A percentile compares a stretch with the other conserved stretches of the same genome.
Evolutionary conservation across 2,888 invertebrate genomes (phyloP).

Genomic region (Aplocera efformata): DNA sequence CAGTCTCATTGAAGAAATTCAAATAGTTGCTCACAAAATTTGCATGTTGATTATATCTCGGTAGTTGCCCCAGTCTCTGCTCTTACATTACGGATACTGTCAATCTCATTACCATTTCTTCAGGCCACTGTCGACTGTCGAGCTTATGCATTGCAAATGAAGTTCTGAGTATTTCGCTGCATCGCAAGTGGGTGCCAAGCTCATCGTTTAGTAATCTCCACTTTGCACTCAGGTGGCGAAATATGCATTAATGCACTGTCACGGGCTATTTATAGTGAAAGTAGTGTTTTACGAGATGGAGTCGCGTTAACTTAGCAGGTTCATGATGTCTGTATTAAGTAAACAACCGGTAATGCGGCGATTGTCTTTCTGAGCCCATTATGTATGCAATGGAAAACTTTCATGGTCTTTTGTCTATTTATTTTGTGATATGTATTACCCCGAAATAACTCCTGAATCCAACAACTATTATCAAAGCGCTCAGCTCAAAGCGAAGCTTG

Average conservation of each 20-base stretch:
- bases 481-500: no score
- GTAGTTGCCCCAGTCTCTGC: background rate
- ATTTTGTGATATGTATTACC: no score
- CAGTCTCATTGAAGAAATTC: no score
- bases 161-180: conserved; percentile 10
- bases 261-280: conserved; percentile 7
- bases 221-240: conserved; percentile 5
- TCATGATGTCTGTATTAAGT: no score
- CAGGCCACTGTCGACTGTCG: conserved; percentile 1
- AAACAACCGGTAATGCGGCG: no score
- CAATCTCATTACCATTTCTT: conserved; percentile 11
- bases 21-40: no score
- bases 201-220: conserved; percentile 14
- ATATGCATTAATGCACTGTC: conserved; percentile 11
- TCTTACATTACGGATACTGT: conserved; percentile 6
- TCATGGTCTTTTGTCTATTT: no score
- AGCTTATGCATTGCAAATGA: conserved; percentile 20
- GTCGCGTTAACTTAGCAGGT: background rate
- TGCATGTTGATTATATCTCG: background rate
- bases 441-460: no score
- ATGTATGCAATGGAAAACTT: no score
- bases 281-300: background rate
- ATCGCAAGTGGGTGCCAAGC: conserved; percentile 6
- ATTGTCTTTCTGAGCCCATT: no score
- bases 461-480: no score